A percentile compares a stretch with the other conserved stretches of the same genome.
phyloP scores from a whole-genome alignment of 2,113 vertebrate species.

The Petromus typicus region DNA sequence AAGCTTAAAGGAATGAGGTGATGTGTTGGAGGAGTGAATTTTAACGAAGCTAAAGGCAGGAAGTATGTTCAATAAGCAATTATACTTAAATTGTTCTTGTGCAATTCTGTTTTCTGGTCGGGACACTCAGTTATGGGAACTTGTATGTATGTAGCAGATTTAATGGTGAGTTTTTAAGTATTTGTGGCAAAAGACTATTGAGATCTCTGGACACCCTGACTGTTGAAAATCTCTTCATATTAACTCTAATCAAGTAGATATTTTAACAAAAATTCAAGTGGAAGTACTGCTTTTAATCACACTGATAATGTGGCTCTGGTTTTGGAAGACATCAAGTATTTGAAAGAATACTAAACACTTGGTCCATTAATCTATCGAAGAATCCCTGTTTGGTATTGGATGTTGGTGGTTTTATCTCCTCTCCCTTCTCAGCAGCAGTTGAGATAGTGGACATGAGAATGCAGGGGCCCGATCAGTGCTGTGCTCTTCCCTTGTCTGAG shows the following conservation, averaged over 20 bases:
- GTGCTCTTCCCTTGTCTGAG: background rate
- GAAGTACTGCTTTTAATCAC: background rate
- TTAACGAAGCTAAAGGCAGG: background rate
- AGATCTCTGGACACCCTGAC: no score
- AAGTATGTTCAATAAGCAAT: background rate
- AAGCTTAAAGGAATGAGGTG: background rate
- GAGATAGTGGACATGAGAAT: background rate
- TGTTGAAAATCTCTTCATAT: background rate
- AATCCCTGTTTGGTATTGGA: background rate
- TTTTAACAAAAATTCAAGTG: background rate
- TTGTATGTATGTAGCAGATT: conserved; percentile 82
- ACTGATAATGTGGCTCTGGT: background rate
- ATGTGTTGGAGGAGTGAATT: background rate
- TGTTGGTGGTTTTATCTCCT: background rate
- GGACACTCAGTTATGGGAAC: conserved; percentile 74
- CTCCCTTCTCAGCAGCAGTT: background rate
- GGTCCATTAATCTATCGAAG: background rate
- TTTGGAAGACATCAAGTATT: background rate
- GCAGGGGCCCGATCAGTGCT: background rate
- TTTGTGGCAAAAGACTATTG: conserved; percentile 62
- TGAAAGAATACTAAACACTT: background rate
- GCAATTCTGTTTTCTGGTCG: conserved; percentile 78
- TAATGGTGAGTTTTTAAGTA: conserved; percentile 79
- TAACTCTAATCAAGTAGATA: background rate
- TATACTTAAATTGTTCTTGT: background rate